A percentile compares a stretch with the other conserved stretches of the same genome.
These are phyloP conservation scores for Callinectes sapidus DNA, from an alignment of 2,888 invertebrate genomes.

Conservation along the genomic window DNA sequence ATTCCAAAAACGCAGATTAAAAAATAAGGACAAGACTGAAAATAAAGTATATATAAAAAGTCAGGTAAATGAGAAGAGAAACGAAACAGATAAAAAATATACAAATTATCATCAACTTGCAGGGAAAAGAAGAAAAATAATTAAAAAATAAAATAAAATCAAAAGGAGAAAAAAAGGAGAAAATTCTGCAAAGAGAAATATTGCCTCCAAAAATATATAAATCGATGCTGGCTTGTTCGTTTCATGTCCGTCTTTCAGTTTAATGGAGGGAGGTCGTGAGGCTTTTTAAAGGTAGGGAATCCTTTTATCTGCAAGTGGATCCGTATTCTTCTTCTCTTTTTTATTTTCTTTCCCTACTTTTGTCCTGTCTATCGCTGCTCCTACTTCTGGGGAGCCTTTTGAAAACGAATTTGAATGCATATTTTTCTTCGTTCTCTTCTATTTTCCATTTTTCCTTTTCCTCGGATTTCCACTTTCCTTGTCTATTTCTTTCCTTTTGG, in stretches of 20 bases:
- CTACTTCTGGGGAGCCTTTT: neutral
- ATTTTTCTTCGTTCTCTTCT: neutral
- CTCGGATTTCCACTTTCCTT: neutral
- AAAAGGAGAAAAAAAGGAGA: neutral
- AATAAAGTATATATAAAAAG: no score
- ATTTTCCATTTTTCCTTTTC: neutral
- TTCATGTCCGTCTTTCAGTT: neutral
- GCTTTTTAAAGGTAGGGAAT: constrained; percentile 1
- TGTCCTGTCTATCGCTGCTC: neutral
- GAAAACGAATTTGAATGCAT: neutral
- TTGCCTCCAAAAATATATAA: neutral
- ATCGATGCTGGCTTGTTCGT: neutral
- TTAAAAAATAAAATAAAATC: no score
- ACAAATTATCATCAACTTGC: no score
- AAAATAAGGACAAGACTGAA: no score
- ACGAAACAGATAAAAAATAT: no score
- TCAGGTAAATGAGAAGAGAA: no score
- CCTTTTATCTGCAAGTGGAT: constrained; percentile 10
- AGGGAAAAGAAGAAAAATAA: no score
- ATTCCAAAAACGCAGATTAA: no score
- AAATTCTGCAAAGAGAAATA: neutral
- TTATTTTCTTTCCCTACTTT: neutral
- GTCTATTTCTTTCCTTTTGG: neutral
- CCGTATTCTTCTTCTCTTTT: neutral
- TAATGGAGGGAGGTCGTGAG: neutral